Base-by-base conservation (phyloP, 2,797 vertebrate genomes). In the Taeniopygia guttata region DNA sequence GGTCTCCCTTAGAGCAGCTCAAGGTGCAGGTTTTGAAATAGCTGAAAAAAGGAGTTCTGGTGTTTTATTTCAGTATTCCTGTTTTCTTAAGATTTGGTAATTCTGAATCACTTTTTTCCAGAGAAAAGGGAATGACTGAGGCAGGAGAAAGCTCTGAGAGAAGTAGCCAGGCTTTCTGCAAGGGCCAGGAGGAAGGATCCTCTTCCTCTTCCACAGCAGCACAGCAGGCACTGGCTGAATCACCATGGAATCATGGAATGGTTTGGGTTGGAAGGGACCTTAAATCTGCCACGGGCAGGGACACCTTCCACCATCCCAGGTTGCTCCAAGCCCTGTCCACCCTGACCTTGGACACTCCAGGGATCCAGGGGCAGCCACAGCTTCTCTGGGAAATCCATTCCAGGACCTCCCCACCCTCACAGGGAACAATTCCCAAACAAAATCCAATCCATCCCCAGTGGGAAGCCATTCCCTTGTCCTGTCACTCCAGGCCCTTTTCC, bases 261-360 rank as follows among this genome's bases (percentile, higher is more conserved):
- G 16, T 8, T 49, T 64, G 60, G 59, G 8, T n/a, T 25, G n/a
- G 52, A 67, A 49, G 21, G 62, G 36, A 36, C 17, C 7, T 58
- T 18, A 43, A 58, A 51, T 10, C 62, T 67, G 45, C 52, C 27
- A 13, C 3, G 32, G 34, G 5, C 45, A 59, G 45, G 38, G 18
- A 38, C 18, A 59, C 1, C 5, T 59, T 0, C 45, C 59, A 29
- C 42, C 0, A 0, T 0, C 21, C 30, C 67, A 58, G 58, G 8
- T 0, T 3, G 12, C 13, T 72, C 66, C 66, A 48, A 42, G 14
- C 10, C 32, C 27, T 0, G 0, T 45, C 54, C 72, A 68, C 0
- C 43, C 26, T 16, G 32, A 32, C 36, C 18, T 49, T 32, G 84
- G 19, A 1, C 43, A 38, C 22, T 64, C 51, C 51, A 64, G 43